Evolutionary conservation across 2,888 invertebrate genomes (phyloP), one percentile per base, ranked within the genome.

Genomic region (Coelopa pilipes): DNA sequence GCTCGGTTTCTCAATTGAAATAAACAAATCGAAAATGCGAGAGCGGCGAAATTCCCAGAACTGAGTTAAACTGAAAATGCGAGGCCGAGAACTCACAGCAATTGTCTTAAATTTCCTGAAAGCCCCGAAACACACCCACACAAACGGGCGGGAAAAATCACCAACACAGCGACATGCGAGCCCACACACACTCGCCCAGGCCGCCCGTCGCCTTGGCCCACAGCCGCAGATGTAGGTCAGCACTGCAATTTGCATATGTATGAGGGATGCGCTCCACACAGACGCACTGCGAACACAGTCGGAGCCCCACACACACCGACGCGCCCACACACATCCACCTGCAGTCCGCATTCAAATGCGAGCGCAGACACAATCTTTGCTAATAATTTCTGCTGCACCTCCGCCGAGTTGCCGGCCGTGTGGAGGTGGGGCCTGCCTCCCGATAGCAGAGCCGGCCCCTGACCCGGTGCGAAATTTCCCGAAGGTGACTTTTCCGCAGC

Each of bases 321-420:
- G 68, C 62, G 75, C 76, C 76, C 77, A 79, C 72, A 78, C 79
- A 74, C 75, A 73, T 57, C 72, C 65, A 74, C 60, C n/a, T n/a
- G n/a, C n/a, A n/a, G n/a, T n/a, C n/a, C n/a, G n/a, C n/a, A n/a
- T n/a, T n/a, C n/a, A n/a, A n/a, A n/a, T n/a, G n/a, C n/a, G n/a
- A n/a, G n/a, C n/a, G n/a, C n/a, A 75, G n/a, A 45, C 65, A 71
- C 57, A 70, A 59, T 70, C 69, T 70, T 70, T 70, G 69, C 69
- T 70, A 59, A 70, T 70, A 70, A 70, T 70, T 70, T 70, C 47
- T 59, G 47, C 21, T 70, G 24, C 69, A 70, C 69, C 81, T 82
- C 76, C 60, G n/a, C n/a, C n/a, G n/a, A n/a, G n/a, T n/a, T n/a
- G n/a, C n/a, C n/a, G n/a, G n/a, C n/a, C n/a, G n/a, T n/a, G n/a